These are phyloP conservation scores for Sorex fumeus DNA, from an alignment of 2,113 vertebrate species.

Conservation along the genomic window DNA sequence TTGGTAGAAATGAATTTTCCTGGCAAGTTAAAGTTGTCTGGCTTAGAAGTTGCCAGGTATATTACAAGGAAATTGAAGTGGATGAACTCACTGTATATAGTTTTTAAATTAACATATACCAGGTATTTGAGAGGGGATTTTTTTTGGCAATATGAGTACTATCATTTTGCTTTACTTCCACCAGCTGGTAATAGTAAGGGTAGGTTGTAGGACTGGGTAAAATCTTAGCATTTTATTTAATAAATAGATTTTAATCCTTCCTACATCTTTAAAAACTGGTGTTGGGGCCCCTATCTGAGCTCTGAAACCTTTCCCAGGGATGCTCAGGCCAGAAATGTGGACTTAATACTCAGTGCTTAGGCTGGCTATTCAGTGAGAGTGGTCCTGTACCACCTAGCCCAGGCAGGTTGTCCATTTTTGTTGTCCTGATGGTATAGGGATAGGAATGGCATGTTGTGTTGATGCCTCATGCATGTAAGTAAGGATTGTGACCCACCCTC, in stretches of 20 bases:
- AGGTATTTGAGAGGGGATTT: conserved; percentile 70
- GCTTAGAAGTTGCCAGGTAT: too few relatives aligned
- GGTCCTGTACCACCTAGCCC: too few relatives aligned
- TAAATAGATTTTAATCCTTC: background rate
- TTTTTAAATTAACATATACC: conserved; percentile 61
- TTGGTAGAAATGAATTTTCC: background rate
- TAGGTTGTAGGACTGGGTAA: background rate
- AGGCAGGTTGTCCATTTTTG: too few relatives aligned
- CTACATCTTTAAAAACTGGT: background rate
- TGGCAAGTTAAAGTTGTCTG: too few relatives aligned
- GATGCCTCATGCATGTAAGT: too few relatives aligned
- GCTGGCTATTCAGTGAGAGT: too few relatives aligned
- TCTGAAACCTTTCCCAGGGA: too few relatives aligned
- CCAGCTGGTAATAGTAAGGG: background rate
- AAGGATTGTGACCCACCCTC: too few relatives aligned
- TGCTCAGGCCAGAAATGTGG: too few relatives aligned
- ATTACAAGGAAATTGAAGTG: too few relatives aligned
- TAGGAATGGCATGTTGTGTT: background rate
- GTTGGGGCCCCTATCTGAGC: background rate
- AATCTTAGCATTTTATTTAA: background rate
- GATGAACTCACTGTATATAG: conserved; percentile 52
- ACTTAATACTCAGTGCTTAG: too few relatives aligned
- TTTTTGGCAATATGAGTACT: conserved; percentile 70
- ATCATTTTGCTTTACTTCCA: conserved; percentile 83
- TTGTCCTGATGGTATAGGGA: background rate